Conservation (phyloP, 2,888 invertebrate species). For the Nemoura dubitans region DNA sequence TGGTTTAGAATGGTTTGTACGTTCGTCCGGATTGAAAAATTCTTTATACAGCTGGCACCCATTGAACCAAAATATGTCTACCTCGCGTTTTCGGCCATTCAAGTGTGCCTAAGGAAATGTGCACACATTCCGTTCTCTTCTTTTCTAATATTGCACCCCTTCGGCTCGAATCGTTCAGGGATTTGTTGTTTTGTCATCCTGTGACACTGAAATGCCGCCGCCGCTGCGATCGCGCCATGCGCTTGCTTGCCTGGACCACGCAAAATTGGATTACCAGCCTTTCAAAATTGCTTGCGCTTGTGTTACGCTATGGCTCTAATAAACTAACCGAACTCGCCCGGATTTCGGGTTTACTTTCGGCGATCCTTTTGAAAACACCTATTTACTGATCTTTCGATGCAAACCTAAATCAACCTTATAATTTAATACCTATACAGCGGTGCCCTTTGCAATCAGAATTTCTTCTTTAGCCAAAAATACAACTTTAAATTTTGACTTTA, state of each 20-base stretch:
- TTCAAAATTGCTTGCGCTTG: background rate
- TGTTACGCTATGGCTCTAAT: background rate
- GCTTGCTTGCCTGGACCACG: constrained; percentile 8
- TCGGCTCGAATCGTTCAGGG: constrained; percentile 22
- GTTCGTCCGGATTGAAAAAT: constrained; percentile 10
- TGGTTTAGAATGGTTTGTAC: constrained; percentile 30
- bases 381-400: background rate
- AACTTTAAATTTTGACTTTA: background rate
- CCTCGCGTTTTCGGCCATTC: constrained; percentile 2
- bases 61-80: constrained; percentile 33
- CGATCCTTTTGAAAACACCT: background rate
- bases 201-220: background rate
- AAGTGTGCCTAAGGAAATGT: constrained; percentile 34
- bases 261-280: constrained; percentile 20
- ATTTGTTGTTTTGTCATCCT: constrained; percentile 26
- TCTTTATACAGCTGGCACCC: constrained; percentile 33
- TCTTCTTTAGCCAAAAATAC: background rate
- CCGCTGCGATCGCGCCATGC: background rate
- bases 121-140: constrained; percentile 39
- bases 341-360: background rate
- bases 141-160: constrained; percentile 27
- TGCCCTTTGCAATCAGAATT: background rate
- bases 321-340: background rate
- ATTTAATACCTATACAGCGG: background rate
- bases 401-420: background rate